Percentiles rank a stretch among this genome's conserved stretches.
Evolutionary conservation across 1,140 invertebrate species (phyloP).

Genomic region (Octopus sinensis): DNA sequence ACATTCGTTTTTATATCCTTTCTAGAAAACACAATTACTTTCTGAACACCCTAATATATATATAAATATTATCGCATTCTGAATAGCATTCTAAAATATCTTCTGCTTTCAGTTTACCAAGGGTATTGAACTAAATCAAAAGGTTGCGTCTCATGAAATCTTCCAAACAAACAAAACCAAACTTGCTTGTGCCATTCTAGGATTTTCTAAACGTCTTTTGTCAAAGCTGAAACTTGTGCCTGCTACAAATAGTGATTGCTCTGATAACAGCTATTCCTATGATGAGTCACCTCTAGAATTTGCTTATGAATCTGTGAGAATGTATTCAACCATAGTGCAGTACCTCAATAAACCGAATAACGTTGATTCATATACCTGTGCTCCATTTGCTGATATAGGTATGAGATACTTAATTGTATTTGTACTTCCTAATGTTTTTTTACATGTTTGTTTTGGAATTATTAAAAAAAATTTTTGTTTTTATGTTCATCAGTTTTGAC

Average conservation of each 20-base stretch:
- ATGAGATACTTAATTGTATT: no score
- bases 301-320: conserved; percentile 26
- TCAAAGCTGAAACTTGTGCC: conserved; percentile 23
- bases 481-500: no score
- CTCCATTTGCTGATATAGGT: no score
- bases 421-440: no score
- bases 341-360: conserved; percentile 20
- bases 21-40: no score
- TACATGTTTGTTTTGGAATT: no score
- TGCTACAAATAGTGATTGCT: background rate
- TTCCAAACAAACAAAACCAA: conserved; percentile 14
- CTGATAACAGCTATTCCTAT: background rate
- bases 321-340: conserved; percentile 27
- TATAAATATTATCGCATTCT: no score
- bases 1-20: no score
- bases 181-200: conserved; percentile 19
- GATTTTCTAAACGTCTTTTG: conserved; percentile 26
- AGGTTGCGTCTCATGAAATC: conserved; percentile 9
- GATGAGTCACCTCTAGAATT: conserved; percentile 24
- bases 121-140: conserved; percentile 8
- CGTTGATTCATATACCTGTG: no score
- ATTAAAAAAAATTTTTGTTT: no score
- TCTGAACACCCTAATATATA: no score
- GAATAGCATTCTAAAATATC: background rate
- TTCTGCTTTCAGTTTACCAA: background rate